Evolutionary conservation across 1,140 invertebrate genomes (phyloP), one percentile per base, ranked within the genome.

Genomic region (Globodera ellingtonae): DNA sequence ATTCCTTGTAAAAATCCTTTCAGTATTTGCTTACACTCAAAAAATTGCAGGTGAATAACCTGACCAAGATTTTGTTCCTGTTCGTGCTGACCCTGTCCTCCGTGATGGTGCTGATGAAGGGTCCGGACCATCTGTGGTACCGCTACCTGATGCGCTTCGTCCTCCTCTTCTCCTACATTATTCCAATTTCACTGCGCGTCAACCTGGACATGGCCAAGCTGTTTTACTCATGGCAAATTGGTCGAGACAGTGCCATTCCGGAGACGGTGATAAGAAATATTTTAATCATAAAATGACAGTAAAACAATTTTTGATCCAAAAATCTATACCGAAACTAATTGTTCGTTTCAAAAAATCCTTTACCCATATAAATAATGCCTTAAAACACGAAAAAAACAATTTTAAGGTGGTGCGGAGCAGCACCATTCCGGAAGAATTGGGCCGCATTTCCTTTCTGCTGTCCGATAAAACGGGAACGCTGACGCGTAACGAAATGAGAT

Each of bases 141-240:
- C 91, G 94, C 82, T 98, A 98, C 89, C 93, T 97, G 91, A 97
- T 98, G 90, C 92, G 97, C 86, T 99, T 98, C 89, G 93, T 98
- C 76, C 91, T 99, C 9, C 92, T 99, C 0, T 99, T 99, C 91
- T 98, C 97, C 0, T 99, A 99, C 90, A 98, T 99, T 79, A 98
- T 99, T 89, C 97, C 97, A 18, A 97, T 99, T 82, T 95, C 94
- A 93, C 92, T 99, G 85, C 91, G 97, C 81, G 97, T 99, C 1
- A 99, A 99, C 91, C 91, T 99, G 78, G 98, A 99, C 87, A 96
- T 99, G 94, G 96, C 96, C 1, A 99, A 99, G 91, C 93, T 94
- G 0, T 98, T 95, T 88, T 99, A 99, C 89, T 95, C 97, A 0
- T 98, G 94, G 94, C 93, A 94, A 84, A 98, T 99, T 84, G 95